These are phyloP conservation scores for Erebia ligea DNA, from an alignment of 2,888 invertebrate genomes.

Conservation along the genomic window DNA sequence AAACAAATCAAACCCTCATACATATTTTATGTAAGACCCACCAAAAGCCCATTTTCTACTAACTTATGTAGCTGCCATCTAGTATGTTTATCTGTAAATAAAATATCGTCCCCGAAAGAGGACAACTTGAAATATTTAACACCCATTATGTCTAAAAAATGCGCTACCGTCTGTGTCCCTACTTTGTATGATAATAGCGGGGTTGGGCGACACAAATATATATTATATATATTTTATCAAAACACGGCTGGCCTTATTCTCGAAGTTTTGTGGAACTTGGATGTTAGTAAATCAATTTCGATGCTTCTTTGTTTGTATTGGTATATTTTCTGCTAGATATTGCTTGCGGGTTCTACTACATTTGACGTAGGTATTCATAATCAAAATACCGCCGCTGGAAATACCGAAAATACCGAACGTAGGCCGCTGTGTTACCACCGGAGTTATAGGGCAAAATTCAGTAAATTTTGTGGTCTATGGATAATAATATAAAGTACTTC, in stretches of 20 bases:
- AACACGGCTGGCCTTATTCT: slow-evolving; percentile 21
- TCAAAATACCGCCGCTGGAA: no score
- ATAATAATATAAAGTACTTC: no score
- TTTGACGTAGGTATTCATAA: background rate
- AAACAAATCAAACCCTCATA: slow-evolving; percentile 33
- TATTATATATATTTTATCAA: slow-evolving; percentile 36
- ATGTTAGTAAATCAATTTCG: slow-evolving; percentile 13
- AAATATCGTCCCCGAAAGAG: slow-evolving; percentile 39
- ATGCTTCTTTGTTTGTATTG: slow-evolving; percentile 7
- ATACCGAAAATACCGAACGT: no score
- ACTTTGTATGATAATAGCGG: slow-evolving; percentile 46
- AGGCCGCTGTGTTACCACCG: no score
- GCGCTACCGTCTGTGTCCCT: slow-evolving; percentile 35
- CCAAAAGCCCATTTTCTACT: slow-evolving; percentile 27
- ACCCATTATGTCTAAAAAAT: slow-evolving; percentile 46
- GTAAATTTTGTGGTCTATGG: no score
- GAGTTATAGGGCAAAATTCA: no score
- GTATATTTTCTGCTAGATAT: background rate
- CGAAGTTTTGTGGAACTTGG: background rate
- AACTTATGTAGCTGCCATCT: slow-evolving; percentile 25
- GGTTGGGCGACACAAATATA: slow-evolving; percentile 33
- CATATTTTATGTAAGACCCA: slow-evolving; percentile 28
- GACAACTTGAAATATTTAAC: slow-evolving; percentile 48
- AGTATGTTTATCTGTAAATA: slow-evolving; percentile 36
- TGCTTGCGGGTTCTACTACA: background rate